Base-by-base conservation (phyloP, 2,797 vertebrate species). In the Melanotaenia pygmaea region DNA sequence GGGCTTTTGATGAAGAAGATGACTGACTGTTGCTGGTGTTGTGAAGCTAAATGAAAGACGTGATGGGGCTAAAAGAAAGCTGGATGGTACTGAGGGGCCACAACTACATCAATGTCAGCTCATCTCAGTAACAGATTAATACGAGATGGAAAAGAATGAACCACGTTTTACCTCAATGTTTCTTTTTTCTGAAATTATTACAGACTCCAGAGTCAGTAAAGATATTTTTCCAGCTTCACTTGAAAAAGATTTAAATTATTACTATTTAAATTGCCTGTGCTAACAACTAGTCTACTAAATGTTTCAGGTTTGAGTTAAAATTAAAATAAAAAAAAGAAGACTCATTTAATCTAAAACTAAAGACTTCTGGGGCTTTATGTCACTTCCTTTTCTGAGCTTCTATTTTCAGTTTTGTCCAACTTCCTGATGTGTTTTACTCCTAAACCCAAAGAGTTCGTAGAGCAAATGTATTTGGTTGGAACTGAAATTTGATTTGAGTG, bases 1-100 rank as follows among this genome's bases (percentile, higher is more conserved):
- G 43, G 58, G 65, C 69, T 28, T 68, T 12, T 64, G 59, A 79
- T 70, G 60, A 72, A 72, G 38, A 50, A 61, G 64, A 67, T 66
- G 76, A 66, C 40, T 76, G 64, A 79, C 37, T 38, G 70, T 43
- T 56, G 30, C 38, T 26, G 45, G 32, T 61, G 64, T 47, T 53
- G 47, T 13, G 51, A 32, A 47, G 3, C 62, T 68, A 56, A 74
- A 69, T 16, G 54, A 38, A 59, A 18, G 32, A 22, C 13, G 20
- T 32, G 22, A 50, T 26, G 4, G 35, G 14, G 28, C 57, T 70
- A 0, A n/a, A 65, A 64, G 22, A 28, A 38, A 43, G 56, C n/a
- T 32, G 53, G 54, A 24, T 50, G 43, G 20, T 3, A 0, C 35
- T 64, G 40, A 22, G 4, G 26, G 12, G 5, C 6, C 56, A 37